These are phyloP conservation scores for Brienomyrus longianalis DNA, from an alignment of 2,113 vertebrate species.

Conservation along the genomic window DNA sequence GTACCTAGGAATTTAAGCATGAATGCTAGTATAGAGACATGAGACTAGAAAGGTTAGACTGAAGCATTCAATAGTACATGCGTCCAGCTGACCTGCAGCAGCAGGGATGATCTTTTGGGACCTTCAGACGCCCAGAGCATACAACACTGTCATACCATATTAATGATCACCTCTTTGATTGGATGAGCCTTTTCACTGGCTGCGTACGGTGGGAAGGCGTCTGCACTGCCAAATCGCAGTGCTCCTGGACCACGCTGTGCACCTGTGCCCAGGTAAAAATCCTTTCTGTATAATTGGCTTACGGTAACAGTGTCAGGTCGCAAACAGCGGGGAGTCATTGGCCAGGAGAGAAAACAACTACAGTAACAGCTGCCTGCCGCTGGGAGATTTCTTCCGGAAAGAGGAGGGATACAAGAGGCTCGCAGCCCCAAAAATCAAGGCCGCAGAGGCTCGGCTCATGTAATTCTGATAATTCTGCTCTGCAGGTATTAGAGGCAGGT, in stretches of 20 bases:
- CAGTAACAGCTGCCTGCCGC: not conserved
- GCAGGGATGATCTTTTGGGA: not conserved
- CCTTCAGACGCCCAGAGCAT: not conserved
- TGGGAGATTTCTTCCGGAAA: not conserved
- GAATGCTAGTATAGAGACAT: not conserved
- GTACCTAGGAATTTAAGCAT: not conserved
- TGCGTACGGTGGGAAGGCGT: not conserved
- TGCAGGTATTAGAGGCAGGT: not conserved
- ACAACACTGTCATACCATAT: not conserved
- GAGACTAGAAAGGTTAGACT: not conserved
- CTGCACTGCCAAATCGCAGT: not conserved
- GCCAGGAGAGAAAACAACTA: not conserved
- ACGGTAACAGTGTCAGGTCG: not conserved
- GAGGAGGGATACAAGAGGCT: not conserved
- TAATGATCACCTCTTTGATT: not conserved
- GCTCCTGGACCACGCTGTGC: not conserved
- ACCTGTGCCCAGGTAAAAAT: not conserved
- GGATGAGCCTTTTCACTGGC: not conserved
- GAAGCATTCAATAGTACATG: not conserved
- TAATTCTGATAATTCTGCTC: not conserved
- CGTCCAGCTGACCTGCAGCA: not conserved
- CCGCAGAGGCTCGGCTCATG: not conserved
- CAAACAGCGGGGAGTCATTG: not conserved
- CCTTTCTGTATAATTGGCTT: not conserved
- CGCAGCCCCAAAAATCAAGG: not conserved